Evolutionary conservation across 2,797 vertebrate species (phyloP).

Genomic region (Acanthurus tractus): DNA sequence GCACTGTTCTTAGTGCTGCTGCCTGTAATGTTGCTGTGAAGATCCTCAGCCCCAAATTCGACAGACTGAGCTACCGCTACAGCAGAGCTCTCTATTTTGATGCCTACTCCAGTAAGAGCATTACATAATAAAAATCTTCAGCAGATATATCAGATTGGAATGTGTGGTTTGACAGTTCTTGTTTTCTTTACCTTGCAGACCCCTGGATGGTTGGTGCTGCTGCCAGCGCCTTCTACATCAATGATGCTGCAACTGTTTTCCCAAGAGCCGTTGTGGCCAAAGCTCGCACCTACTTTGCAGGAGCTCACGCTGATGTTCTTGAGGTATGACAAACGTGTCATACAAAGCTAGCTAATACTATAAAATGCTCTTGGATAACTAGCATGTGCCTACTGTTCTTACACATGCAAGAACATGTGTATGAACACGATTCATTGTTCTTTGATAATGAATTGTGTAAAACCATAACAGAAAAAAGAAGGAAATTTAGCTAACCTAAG

Average conservation of each 20-base stretch:
- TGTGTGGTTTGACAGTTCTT: slow-evolving; percentile 1
- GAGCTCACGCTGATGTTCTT: slow-evolving; percentile 84
- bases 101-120: slow-evolving; percentile 84
- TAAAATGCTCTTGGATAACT: neutral
- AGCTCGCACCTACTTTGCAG: slow-evolving; percentile 84
- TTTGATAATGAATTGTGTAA: neutral
- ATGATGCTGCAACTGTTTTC: slow-evolving; percentile 82
- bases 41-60: slow-evolving; percentile 84
- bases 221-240: slow-evolving; percentile 83
- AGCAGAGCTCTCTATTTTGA: slow-evolving; percentile 84
- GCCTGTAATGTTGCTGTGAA: slow-evolving; percentile 88
- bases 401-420: too few species aligned
- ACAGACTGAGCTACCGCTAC: slow-evolving; percentile 79
- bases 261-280: slow-evolving; percentile 81
- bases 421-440: too few species aligned
- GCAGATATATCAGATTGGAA: slow-evolving; percentile 3
- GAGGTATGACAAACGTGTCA: slow-evolving; percentile 80
- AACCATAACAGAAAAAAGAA: neutral
- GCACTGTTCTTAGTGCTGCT: slow-evolving; percentile 83
- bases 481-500: neutral
- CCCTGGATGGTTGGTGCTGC: slow-evolving; percentile 85
- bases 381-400: neutral
- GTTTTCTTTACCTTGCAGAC: slow-evolving; percentile 57
- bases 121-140: neutral
- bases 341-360: neutral